These are phyloP conservation scores for Muricea muricata DNA, from an alignment of 92 coral and sea anemone species.

Conservation along the genomic window DNA sequence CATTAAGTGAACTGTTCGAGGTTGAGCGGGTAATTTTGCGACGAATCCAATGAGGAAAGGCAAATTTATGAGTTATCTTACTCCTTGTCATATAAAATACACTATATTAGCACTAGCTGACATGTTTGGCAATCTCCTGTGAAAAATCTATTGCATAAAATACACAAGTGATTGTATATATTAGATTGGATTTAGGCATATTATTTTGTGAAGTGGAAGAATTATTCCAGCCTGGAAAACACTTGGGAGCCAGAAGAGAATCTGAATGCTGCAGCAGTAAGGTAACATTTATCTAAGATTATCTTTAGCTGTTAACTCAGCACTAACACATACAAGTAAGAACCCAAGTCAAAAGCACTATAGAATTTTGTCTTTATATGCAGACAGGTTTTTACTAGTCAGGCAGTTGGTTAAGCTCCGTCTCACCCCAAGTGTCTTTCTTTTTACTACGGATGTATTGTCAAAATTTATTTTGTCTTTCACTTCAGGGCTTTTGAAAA, in stretches of 20 bases:
- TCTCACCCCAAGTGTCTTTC: not conserved
- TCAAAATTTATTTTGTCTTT: not conserved
- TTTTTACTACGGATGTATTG: not conserved
- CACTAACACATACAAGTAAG: not conserved
- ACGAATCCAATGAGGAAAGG: not conserved
- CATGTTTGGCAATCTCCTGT: not conserved
- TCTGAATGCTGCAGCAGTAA: not conserved
- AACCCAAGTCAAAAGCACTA: not conserved
- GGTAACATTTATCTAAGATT: not conserved
- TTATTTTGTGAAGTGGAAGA: not conserved
- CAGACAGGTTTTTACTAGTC: not conserved
- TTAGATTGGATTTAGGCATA: not conserved
- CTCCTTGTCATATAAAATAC: not conserved
- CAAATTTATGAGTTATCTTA: not conserved
- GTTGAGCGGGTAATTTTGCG: conserved; percentile 23
- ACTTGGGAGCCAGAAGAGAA: conserved; percentile 14
- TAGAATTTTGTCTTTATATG: not conserved
- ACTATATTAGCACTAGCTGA: not conserved
- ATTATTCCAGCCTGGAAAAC: not conserved
- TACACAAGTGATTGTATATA: not conserved
- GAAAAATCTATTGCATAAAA: not conserved
- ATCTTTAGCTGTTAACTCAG: too few species aligned
- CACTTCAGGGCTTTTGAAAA: conserved; percentile 12
- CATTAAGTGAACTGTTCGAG: not conserved
- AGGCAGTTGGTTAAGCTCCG: not conserved